Conservation (phyloP, 2,113 vertebrate species). For the Oncorhynchus nerka region DNA sequence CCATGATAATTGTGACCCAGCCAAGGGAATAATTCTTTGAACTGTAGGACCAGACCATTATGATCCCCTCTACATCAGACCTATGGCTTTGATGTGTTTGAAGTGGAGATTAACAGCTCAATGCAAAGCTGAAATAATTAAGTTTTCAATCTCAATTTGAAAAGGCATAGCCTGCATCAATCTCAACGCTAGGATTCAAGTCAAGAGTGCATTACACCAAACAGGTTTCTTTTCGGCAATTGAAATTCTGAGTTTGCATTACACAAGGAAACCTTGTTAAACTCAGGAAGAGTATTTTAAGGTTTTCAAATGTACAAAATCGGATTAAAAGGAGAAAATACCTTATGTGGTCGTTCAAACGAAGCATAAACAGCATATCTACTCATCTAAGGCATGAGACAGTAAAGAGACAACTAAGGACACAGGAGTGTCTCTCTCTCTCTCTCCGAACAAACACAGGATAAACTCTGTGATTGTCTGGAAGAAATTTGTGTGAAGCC, state of each 20-base stretch:
- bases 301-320: background rate
- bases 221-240: background rate
- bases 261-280: constrained; percentile 9
- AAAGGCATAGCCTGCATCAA: constrained; percentile 8
- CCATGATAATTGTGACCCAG: background rate
- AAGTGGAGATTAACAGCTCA: constrained; percentile 52
- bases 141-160: constrained; percentile 30
- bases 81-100: constrained; percentile 45
- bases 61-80: constrained; percentile 36
- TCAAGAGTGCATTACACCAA: background rate
- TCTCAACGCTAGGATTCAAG: background rate
- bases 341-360: background rate
- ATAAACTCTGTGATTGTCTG: background rate
- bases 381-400: constrained; percentile 1
- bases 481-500: constrained; percentile 4
- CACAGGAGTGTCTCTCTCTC: background rate
- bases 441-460: background rate
- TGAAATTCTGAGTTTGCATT: background rate
- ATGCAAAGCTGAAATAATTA: constrained; percentile 17
- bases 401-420: constrained; percentile 3
- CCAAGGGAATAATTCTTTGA: constrained; percentile 34
- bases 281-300: background rate
- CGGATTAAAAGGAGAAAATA: background rate
- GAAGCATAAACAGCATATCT: background rate
- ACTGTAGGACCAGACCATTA: constrained; percentile 29